Base-by-base conservation (phyloP, 2,113 vertebrate species). In the Syrrhaptes paradoxus region DNA sequence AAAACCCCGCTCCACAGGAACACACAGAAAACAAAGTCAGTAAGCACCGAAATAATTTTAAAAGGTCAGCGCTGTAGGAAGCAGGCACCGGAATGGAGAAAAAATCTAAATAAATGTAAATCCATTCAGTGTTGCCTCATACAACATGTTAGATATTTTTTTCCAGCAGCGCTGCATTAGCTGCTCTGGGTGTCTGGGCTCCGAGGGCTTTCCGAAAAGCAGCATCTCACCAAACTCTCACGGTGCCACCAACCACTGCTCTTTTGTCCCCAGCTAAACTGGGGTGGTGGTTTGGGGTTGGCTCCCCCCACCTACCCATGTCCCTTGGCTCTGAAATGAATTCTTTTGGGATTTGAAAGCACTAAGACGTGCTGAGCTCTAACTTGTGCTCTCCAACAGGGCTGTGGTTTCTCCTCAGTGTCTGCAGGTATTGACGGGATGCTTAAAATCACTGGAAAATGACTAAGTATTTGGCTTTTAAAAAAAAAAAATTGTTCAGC, bases 51-150 rank as follows among this genome's bases (percentile, higher is more conserved):
- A 87, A 83, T 58, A 43, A 51, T 73, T 87, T 81, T 83, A 76
- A 94, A 91, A 94, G 87, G 85, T 92, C 93, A 91, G 5, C 12
- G 18, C 20, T 66, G 70, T 82, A 94, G 71, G 59, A 93, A 91
- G 58, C 62, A 89, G 72, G 82, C 32, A 65, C 5, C 9, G 24
- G 76, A 92, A 93, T 26, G 43, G 43, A 80, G 54, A 22, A 58
- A 79, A 70, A 51, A 43, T 49, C 54, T 71, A 88, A 91, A 87
- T 90, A 93, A 85, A 82, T 83, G 71, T 93, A 96, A 95, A 94
- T 85, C 77, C 67, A 59, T 91, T 94, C 92, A 84, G 71, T 80
- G 85, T 93, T 66, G 55, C 67, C 77, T 96, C 87, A 55, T 87
- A 85, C 81, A 90, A 85, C 87, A 74, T 80, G 89, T 78, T 58